Conservation (phyloP, 2,888 invertebrate genomes). For the Automeris io region DNA sequence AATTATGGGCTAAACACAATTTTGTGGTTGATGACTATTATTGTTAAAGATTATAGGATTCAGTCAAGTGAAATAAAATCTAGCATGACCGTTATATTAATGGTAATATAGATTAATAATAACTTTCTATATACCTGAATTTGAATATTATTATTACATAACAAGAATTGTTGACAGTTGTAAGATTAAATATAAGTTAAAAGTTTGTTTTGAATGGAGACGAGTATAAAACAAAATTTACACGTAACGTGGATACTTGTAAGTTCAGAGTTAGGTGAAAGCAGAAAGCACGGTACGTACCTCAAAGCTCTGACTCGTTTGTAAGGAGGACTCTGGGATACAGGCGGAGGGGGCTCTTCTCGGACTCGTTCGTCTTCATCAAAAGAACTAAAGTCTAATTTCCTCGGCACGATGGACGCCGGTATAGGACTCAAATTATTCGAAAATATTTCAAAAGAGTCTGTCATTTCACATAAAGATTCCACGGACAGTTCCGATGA, state of each 20-base stretch:
- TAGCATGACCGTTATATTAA: too few species aligned
- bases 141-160: too few species aligned
- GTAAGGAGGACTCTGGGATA: constrained; percentile 72
- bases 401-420: constrained; percentile 74
- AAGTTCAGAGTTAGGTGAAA: constrained; percentile 19
- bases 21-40: too few species aligned
- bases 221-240: background rate
- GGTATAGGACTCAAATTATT: constrained; percentile 77
- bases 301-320: constrained; percentile 77
- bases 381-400: constrained; percentile 73
- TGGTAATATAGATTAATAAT: too few species aligned
- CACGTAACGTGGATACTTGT: constrained; percentile 36
- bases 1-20: too few species aligned
- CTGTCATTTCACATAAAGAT: constrained; percentile 80
- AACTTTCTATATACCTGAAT: too few species aligned
- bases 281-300: constrained; percentile 46
- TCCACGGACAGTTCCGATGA: constrained; percentile 77
- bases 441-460: constrained; percentile 77
- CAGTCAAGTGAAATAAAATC: too few species aligned
- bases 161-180: too few species aligned
- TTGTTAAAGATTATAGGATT: too few species aligned
- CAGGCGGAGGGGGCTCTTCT: constrained; percentile 44
- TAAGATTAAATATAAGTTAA: too few species aligned
- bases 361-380: constrained; percentile 65
- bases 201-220: too few species aligned